These are phyloP conservation scores for Hyla sarda DNA, from an alignment of 2,113 vertebrate species.

Conservation along the genomic window DNA sequence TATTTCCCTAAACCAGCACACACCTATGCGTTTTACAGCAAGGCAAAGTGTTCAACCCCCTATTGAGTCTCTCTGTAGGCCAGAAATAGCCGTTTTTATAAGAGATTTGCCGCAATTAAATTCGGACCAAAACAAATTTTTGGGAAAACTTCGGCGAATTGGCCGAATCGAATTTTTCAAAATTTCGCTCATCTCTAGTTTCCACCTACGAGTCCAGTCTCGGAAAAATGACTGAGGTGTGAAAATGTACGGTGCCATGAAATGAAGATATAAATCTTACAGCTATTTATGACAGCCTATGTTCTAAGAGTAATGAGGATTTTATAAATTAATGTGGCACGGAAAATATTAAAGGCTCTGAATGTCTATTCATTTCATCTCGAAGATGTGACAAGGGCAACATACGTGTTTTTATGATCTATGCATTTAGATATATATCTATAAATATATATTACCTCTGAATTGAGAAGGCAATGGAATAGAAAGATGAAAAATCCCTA, in stretches of 20 bases:
- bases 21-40: too few species aligned
- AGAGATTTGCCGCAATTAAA: too few species aligned
- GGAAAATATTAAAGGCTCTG: conserved; percentile 12
- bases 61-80: too few species aligned
- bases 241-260: conserved; percentile 23
- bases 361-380: conserved; percentile 29
- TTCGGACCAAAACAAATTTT: too few species aligned
- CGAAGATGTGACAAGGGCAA: conserved; percentile 24
- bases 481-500: conserved; percentile 98
- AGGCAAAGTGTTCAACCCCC: too few species aligned
- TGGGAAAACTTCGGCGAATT: too few species aligned
- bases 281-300: conserved; percentile 44
- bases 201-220: conserved; percentile 19
- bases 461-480: conserved; percentile 97
- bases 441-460: conserved; percentile 81
- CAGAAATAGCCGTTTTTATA: too few species aligned
- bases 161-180: too few species aligned
- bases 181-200: too few species aligned
- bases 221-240: conserved; percentile 44
- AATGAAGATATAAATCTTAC: conserved; percentile 46
- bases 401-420: not conserved
- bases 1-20: too few species aligned
- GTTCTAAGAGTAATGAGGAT: conserved; percentile 28
- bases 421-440: too few species aligned
- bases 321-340: conserved; percentile 51